Evolutionary conservation across 2,113 vertebrate genomes (phyloP).

Genomic region (Xiphias gladius): DNA sequence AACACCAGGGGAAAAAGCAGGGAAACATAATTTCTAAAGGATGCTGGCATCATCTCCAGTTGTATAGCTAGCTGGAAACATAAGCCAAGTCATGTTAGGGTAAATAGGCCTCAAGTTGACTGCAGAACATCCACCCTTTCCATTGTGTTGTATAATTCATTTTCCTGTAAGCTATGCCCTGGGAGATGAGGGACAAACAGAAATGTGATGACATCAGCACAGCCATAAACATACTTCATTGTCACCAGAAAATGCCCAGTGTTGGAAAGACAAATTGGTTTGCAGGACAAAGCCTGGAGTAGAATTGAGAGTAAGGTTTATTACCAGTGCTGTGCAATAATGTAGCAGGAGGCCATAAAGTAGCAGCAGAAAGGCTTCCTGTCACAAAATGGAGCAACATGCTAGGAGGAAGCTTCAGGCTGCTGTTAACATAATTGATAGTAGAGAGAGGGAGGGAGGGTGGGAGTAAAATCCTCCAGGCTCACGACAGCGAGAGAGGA

Average conservation of each 20-base stretch:
- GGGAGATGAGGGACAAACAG: constrained; percentile 68
- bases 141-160: constrained; percentile 73
- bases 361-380: constrained; percentile 61
- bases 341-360: constrained; percentile 68
- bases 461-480: constrained; percentile 38
- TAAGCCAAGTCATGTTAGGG: constrained; percentile 60
- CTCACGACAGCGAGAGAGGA: constrained; percentile 35
- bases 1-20: constrained; percentile 46
- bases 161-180: constrained; percentile 58
- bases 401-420: constrained; percentile 57
- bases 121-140: constrained; percentile 60
- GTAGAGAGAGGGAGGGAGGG: constrained; percentile 21
- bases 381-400: constrained; percentile 72
- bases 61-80: constrained; percentile 47
- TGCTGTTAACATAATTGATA: constrained; percentile 73
- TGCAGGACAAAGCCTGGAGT: constrained; percentile 56
- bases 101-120: constrained; percentile 62
- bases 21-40: constrained; percentile 39
- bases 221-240: constrained; percentile 71
- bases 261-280: constrained; percentile 64
- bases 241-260: constrained; percentile 57
- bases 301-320: constrained; percentile 65
- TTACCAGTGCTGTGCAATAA: constrained; percentile 50
- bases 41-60: constrained; percentile 35
- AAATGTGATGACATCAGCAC: constrained; percentile 77